phyloP scores from a whole-genome alignment of 2,888 invertebrate genomes.

The Colostygia pectinataria region DNA sequence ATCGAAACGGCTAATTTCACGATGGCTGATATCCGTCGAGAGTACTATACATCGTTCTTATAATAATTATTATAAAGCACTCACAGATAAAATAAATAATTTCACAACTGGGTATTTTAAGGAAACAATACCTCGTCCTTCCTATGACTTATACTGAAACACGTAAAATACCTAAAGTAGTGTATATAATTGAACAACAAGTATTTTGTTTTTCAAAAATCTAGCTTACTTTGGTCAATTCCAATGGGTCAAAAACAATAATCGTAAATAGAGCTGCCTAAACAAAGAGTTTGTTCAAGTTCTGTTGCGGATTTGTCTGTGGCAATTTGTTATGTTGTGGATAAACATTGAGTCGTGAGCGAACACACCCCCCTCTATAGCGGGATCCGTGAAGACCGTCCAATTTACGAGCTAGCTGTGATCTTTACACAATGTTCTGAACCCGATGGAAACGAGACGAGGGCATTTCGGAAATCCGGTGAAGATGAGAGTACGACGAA shows the following conservation, averaged over 20 bases:
- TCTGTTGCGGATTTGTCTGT: constrained; percentile 59
- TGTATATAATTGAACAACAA: no score
- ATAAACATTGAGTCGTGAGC: constrained; percentile 78
- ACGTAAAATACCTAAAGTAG: no score
- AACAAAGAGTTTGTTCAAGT: constrained; percentile 51
- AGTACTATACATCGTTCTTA: no score
- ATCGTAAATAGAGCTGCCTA: constrained; percentile 5
- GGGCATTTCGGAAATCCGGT: not conserved
- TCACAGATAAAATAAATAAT: no score
- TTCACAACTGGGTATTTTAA: no score
- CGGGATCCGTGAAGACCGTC: constrained; percentile 62
- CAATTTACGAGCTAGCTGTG: constrained; percentile 74
- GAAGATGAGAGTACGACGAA: not conserved
- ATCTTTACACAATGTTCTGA: constrained; percentile 47
- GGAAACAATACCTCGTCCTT: no score
- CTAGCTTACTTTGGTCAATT: no score
- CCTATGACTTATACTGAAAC: no score
- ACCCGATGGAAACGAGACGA: constrained; percentile 1
- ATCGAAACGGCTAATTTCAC: no score
- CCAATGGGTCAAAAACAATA: not conserved
- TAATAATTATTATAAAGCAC: no score
- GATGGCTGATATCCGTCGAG: no score
- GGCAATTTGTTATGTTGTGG: constrained; percentile 72
- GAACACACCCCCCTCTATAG: constrained; percentile 67
- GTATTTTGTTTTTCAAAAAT: no score